phyloP scores from a whole-genome alignment of 1,140 invertebrate species.

The Lepidurus couesii region DNA sequence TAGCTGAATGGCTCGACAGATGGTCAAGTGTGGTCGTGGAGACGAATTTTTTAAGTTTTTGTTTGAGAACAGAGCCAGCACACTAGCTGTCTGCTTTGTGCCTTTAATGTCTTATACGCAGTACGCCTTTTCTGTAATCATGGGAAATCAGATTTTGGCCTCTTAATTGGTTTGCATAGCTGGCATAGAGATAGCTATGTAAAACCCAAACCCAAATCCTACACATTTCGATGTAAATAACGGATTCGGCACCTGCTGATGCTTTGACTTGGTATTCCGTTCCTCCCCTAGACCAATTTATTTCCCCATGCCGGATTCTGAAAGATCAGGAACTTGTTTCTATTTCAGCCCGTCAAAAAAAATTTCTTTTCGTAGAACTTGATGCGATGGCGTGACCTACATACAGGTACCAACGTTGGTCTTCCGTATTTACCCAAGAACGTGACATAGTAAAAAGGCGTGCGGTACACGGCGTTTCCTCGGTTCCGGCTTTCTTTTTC shows the following conservation, averaged over 20 bases:
- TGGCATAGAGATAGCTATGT: background rate
- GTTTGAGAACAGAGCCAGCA: background rate
- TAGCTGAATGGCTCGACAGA: background rate
- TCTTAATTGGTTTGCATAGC: background rate
- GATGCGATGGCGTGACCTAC: background rate
- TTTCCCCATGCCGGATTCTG: background rate
- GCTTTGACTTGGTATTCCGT: background rate
- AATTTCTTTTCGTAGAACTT: background rate
- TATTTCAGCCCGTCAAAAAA: background rate
- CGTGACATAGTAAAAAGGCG: background rate
- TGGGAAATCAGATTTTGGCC: background rate
- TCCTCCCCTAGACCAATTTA: background rate
- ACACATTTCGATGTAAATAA: background rate
- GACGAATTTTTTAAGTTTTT: background rate
- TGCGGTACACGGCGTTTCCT: constrained; percentile 8
- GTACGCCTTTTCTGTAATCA: background rate
- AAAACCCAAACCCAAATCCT: background rate
- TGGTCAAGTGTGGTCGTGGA: background rate
- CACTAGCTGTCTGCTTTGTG: background rate
- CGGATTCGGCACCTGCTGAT: background rate
- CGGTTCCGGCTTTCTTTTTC: constrained; percentile 19
- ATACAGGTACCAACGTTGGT: background rate
- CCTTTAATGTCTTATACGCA: background rate
- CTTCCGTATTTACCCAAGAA: constrained; percentile 13
- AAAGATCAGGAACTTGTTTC: background rate